Evolutionary conservation across 2,113 vertebrate species (phyloP).

Genomic region (Syngnathus floridae): DNA sequence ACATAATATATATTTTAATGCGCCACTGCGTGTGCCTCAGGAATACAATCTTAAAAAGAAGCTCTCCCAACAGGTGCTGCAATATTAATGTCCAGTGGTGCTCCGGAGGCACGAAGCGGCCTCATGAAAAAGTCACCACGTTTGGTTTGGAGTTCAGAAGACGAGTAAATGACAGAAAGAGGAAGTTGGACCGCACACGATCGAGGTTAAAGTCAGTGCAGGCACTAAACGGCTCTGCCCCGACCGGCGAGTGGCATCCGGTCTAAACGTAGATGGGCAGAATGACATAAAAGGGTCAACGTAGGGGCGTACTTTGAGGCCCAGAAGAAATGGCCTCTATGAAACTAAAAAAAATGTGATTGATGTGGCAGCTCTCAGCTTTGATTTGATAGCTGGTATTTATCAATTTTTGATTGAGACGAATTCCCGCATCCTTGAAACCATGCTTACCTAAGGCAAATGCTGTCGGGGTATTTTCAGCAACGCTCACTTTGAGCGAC

Average conservation of each 20-base stretch:
- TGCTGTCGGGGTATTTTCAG: too few relatives aligned
- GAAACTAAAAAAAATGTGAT: too few relatives aligned
- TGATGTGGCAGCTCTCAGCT: too few relatives aligned
- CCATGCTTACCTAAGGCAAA: too few relatives aligned
- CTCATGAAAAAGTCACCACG: conserved; percentile 60
- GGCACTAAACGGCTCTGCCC: not conserved
- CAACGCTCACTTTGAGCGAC: too few relatives aligned
- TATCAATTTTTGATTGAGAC: too few relatives aligned
- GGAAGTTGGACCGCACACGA: conserved; percentile 29
- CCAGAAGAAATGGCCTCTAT: not conserved
- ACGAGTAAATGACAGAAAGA: conserved; percentile 32
- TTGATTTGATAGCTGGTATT: too few relatives aligned
- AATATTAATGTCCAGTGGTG: conserved; percentile 66
- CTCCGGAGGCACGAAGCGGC: conserved; percentile 31
- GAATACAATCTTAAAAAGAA: conserved; percentile 55
- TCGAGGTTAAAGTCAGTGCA: conserved; percentile 41
- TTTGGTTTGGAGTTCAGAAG: conserved; percentile 44
- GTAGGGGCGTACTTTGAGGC: not conserved
- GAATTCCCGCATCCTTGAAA: too few relatives aligned
- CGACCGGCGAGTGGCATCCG: not conserved
- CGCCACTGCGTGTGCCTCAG: conserved; percentile 21
- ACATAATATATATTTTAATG: conserved; percentile 64
- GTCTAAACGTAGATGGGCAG: not conserved
- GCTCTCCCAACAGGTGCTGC: conserved; percentile 57
- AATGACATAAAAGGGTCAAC: conserved; percentile 17